Conservation (phyloP, 2,797 vertebrate species). For the Lagodon rhomboides region DNA sequence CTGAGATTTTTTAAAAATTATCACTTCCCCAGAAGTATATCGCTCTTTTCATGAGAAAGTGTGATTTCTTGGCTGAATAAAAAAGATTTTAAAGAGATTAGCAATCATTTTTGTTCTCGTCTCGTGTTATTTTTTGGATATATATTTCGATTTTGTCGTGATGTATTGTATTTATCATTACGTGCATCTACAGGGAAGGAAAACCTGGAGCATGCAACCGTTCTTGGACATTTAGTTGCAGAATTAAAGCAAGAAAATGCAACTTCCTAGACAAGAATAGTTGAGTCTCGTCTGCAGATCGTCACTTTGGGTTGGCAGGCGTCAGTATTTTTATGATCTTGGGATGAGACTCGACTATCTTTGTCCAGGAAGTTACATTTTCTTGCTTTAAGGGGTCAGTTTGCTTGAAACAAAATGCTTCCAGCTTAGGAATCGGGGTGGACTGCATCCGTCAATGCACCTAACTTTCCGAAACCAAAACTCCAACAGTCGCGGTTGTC, state of each 20-base stretch:
- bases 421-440: neutral
- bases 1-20: constrained; percentile 19
- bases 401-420: neutral
- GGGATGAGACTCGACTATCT: no score
- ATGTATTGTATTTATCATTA: neutral
- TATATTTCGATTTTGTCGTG: no score
- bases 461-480: neutral
- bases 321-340: no score
- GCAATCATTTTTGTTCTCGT: no score
- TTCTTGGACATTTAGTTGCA: no score
- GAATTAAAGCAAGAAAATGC: no score
- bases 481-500: neutral
- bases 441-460: no score
- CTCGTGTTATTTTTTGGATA: neutral
- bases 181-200: neutral
- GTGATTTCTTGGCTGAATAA: neutral
- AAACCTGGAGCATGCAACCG: no score
- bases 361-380: no score
- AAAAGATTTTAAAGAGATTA: constrained; percentile 5
- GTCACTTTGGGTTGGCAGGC: no score
- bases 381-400: neutral
- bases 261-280: no score
- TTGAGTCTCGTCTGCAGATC: no score
- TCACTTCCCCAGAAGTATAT: constrained; percentile 11
- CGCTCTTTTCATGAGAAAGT: neutral